Evolutionary conservation across 2,888 invertebrate species (phyloP).

Genomic region (Cephus rjabovi): DNA sequence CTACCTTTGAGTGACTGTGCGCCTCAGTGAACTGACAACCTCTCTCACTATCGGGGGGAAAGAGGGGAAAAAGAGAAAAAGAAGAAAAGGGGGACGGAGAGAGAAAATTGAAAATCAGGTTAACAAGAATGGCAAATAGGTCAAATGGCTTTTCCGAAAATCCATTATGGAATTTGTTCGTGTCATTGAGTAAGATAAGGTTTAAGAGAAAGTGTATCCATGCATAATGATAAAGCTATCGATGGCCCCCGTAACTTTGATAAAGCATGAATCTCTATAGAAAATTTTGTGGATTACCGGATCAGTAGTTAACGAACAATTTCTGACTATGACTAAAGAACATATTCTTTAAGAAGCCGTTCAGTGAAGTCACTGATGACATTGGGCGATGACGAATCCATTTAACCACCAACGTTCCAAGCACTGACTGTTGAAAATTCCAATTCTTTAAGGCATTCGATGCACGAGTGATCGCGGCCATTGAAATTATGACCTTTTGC

Average conservation of each 20-base stretch:
- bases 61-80: background rate
- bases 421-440: background rate
- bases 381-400: background rate
- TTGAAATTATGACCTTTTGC: background rate
- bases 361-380: background rate
- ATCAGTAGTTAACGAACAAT: background rate
- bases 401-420: background rate
- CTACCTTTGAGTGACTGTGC: background rate
- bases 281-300: background rate
- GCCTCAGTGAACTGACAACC: conserved; percentile 9
- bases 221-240: background rate
- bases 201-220: too few species aligned
- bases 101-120: background rate
- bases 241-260: background rate
- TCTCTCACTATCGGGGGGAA: background rate
- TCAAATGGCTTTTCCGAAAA: background rate
- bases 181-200: background rate
- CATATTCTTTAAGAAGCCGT: background rate
- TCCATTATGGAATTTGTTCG: background rate
- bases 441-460: background rate
- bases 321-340: background rate
- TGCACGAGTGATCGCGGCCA: background rate
- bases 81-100: background rate
- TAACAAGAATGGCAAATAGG: background rate
- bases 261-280: background rate